Conservation (phyloP, 92 coral and sea anemone species). For the Actinostola sp. region DNA sequence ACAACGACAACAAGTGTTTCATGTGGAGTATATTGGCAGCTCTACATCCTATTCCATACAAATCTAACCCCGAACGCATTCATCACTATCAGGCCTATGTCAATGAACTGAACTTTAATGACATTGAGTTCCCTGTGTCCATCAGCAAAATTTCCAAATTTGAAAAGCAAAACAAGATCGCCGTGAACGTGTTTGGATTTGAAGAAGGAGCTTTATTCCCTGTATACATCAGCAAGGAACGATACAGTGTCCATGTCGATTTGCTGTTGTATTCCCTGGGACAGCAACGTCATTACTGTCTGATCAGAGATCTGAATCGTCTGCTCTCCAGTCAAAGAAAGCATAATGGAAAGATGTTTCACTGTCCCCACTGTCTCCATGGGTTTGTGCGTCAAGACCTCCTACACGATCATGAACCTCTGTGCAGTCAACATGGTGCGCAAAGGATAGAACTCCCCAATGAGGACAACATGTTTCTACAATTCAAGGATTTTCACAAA, state of each 20-base stretch:
- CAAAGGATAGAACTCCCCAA: conserved; percentile 44
- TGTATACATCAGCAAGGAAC: conserved; percentile 13
- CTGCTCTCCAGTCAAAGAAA: conserved; percentile 16
- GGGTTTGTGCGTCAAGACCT: conserved; percentile 50
- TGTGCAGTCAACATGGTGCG: conserved; percentile 33
- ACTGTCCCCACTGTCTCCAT: conserved; percentile 53
- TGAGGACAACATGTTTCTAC: conserved; percentile 26
- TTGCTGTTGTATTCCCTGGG: conserved; percentile 32
- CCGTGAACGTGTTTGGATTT: conserved; percentile 56
- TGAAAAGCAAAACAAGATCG: conserved; percentile 49
- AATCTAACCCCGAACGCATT: not conserved
- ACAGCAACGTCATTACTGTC: conserved; percentile 26
- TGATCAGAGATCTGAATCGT: conserved; percentile 10
- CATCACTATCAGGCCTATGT: not conserved
- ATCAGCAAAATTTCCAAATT: conserved; percentile 34
- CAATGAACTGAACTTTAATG: conserved; percentile 10
- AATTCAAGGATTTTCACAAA: conserved; percentile 44
- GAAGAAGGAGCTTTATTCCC: conserved; percentile 30
- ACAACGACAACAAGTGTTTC: no score
- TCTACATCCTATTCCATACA: not conserved
- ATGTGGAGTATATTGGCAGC: not conserved
- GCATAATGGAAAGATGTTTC: conserved; percentile 20
- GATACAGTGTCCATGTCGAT: conserved; percentile 7
- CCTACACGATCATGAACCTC: conserved; percentile 49
- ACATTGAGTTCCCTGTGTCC: conserved; percentile 48